A percentile compares a stretch with the other conserved stretches of the same genome.
These are phyloP conservation scores for Druceiella hillmani DNA, from an alignment of 2,888 invertebrate genomes.

Conservation along the genomic window DNA sequence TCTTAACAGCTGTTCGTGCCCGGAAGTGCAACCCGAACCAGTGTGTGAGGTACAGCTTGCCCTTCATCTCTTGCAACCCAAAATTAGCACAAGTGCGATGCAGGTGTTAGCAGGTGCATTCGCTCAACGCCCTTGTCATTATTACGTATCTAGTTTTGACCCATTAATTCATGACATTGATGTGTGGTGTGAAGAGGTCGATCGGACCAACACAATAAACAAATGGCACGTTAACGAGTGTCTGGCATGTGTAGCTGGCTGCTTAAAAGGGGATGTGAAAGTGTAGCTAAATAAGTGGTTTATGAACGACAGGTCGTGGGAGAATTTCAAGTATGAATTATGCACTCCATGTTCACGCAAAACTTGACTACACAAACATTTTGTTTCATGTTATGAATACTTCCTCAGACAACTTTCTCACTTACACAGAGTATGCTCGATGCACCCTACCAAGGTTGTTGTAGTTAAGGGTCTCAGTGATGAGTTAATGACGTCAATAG, in stretches of 20 bases:
- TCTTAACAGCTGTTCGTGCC: no score
- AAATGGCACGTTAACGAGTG: no score
- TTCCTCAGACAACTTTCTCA: slow-evolving; percentile 9
- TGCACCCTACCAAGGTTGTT: slow-evolving; percentile 10
- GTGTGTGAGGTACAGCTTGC: no score
- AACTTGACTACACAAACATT: slow-evolving; percentile 13
- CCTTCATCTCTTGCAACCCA: no score
- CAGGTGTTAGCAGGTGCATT: no score
- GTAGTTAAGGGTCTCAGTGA: slow-evolving; percentile 10
- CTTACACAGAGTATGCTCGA: slow-evolving; percentile 20
- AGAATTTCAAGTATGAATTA: slow-evolving; percentile 20
- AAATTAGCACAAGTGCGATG: no score
- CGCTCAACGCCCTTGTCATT: no score
- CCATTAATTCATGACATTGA: slow-evolving; percentile 14
- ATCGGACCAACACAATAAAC: no score
- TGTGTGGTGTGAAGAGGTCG: slow-evolving; percentile 15
- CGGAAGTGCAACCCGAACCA: no score
- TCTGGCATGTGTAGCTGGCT: no score
- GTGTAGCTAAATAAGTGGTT: slow-evolving; percentile 17
- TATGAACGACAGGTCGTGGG: slow-evolving; percentile 16
- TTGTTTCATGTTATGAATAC: slow-evolving; percentile 16
- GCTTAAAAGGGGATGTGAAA: no score
- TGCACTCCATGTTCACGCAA: no score
- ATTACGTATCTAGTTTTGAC: slow-evolving; percentile 17
- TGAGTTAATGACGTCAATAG: slow-evolving; percentile 2